Evolutionary conservation across 1,140 invertebrate species (phyloP), one percentile per base, ranked within the genome.

Genomic region (Drosophila pachea): DNA sequence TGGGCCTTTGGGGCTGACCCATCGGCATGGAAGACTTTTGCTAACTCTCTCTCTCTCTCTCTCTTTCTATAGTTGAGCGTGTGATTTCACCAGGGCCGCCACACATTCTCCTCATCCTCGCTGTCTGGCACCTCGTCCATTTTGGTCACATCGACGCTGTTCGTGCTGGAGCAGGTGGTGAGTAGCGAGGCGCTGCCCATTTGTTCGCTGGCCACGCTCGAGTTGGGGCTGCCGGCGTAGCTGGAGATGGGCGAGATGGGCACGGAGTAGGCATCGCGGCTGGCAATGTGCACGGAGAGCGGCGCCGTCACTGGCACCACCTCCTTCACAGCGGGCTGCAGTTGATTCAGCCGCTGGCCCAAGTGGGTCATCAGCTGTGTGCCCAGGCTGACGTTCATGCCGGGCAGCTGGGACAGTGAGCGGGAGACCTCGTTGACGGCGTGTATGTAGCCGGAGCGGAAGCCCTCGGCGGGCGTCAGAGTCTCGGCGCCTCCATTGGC

Each of bases 381-480:
- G 33, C 95, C 95, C 48, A 97, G 91, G 73, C 93, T 93, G 43
- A 96, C 93, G 86, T 98, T 96, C 49, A 97, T 94, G 58, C 95
- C 94, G 11, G 95, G 95, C 36, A 95, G 93, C 32, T 94, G 92
- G 6, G 95, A 94, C 58, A 98, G 90, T 73, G 95, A 97, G 29
- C 95, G 93, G 78, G 95, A 96, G 9, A 98, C 97, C 91, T 98
- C 97, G 82, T 95, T 95, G 53, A 96, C 96, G 88, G 97, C 97
- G 79, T 97, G 96, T 47, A 95, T 95, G 90, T 96, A 98, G 40
- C 97, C 97, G 58, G 96, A 95, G 40, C 95, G 92, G 91, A 97
- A 98, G 67, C 96, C 93, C 87, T 97, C 96, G 12, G 94, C 93
- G 68, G 95, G 93, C 65, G 74, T 79, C 7, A 89, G 54, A 32